These are phyloP conservation scores for Phaedon cochleariae DNA, from an alignment of 2,888 invertebrate species.

Conservation along the genomic window DNA sequence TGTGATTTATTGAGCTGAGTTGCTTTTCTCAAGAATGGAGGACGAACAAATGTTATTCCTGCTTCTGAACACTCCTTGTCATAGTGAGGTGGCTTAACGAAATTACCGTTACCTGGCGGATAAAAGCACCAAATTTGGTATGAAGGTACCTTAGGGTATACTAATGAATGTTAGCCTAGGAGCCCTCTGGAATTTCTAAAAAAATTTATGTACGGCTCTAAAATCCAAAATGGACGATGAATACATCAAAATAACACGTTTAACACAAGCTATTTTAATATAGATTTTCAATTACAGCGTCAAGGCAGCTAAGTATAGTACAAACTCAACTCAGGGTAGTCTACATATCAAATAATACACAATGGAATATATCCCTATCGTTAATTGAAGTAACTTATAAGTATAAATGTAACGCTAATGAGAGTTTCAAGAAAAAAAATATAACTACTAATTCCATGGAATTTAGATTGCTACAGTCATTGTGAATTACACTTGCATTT, in stretches of 20 bases:
- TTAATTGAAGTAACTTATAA: background rate
- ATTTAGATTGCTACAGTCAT: conserved; percentile 11
- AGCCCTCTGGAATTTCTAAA: conserved; percentile 4
- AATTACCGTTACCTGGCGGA: conserved; percentile 6
- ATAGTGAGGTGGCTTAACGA: background rate
- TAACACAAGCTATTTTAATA: conserved; percentile 1
- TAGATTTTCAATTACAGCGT: conserved; percentile 6
- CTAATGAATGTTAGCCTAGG: conserved; percentile 2
- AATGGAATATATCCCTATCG: background rate
- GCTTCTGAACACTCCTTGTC: conserved; percentile 5
- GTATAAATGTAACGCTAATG: background rate
- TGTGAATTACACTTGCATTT: background rate
- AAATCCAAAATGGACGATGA: conserved; percentile 6
- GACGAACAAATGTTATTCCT: conserved; percentile 11
- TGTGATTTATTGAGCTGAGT: conserved; percentile 5
- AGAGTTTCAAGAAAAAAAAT: background rate
- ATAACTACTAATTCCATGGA: conserved; percentile 3
- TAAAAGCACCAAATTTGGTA: conserved; percentile 8
- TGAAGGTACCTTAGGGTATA: background rate
- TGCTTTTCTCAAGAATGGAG: conserved; percentile 8
- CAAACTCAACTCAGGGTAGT: too few species aligned
- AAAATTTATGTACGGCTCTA: conserved; percentile 1
- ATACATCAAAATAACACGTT: conserved; percentile 12
- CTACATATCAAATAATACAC: too few species aligned
- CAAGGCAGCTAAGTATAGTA: too few species aligned